Evolutionary conservation across 2,113 vertebrate species (phyloP), one percentile per base, ranked within the genome.

Genomic region (Otocyon megalotis): DNA sequence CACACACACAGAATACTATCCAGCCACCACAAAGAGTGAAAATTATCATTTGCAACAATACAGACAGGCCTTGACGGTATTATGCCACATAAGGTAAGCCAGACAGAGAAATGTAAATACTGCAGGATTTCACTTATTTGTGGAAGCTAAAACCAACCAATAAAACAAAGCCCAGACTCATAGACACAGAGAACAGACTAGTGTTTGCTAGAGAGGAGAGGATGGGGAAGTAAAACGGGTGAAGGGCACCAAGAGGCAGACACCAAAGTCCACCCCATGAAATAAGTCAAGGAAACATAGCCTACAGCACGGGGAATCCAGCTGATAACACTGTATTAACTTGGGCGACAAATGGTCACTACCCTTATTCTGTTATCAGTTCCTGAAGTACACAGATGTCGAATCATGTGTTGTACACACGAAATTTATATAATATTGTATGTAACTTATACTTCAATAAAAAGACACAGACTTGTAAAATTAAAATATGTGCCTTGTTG

Each of bases 401-500:
- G 3, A 79, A 54, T 20, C 50, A 54, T n/a, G 20, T 6, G 17
- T 20, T 79, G 16, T 79, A 54, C 76, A 20, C 9, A 54, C 0
- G 5, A 54, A 79, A 79, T n/a, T 79, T 54, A 79, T 53, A 8
- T 9, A 50, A 48, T 76, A 50, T 54, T 79, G 50, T 32, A 79
- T 32, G 50, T 54, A 16, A 22, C 20, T 79, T 79, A 54, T 79
- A 54, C 50, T 53, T 20, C 17, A 79, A n/a, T 79, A 79, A n/a
- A 54, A 79, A 79, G 50, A 32, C 37, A 60, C 37, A 77, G 15
- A 53, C 30, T 60, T 63, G 43, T 53, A 65, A 86, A 90, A 80
- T 96, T 88, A 82, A 95, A 77, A 87, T 63, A 37, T 62, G n/a
- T 72, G 15, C 67, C 30, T 63, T 50, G 7, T 53, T 92, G 89